These are phyloP conservation scores for Heliconius congener DNA, from an alignment of 1,140 invertebrate genomes.

Conservation along the genomic window DNA sequence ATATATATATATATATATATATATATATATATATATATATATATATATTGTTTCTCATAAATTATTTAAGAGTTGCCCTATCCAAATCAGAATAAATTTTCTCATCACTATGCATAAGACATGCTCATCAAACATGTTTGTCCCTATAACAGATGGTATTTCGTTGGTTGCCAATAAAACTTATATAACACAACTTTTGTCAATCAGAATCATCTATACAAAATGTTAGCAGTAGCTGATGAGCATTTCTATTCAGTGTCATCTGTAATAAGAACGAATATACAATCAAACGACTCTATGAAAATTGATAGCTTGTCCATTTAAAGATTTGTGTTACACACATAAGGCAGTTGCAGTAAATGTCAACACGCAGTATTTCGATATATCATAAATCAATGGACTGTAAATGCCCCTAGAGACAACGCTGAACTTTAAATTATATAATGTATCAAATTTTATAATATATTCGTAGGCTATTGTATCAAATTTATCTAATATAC, in stretches of 20 bases:
- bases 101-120: not conserved
- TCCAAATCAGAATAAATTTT: not conserved
- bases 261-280: not conserved
- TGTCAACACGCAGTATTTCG: conserved; percentile 18
- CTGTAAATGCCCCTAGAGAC: not conserved
- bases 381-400: conserved; percentile 15
- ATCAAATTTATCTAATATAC: not conserved
- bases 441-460: conserved; percentile 6
- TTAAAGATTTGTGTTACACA: not conserved
- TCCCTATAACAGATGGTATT: conserved; percentile 23
- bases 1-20: no score
- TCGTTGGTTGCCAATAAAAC: conserved; percentile 19
- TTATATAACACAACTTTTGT: conserved; percentile 8
- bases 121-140: not conserved
- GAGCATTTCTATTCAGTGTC: conserved; percentile 12
- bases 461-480: not conserved
- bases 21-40: no score
- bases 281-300: not conserved
- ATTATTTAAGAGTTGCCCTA: no score
- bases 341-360: not conserved
- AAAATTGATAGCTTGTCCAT: conserved; percentile 14
- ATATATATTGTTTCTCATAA: no score
- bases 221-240: conserved; percentile 1
- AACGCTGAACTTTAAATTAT: conserved; percentile 6
- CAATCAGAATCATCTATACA: not conserved